Evolutionary conservation across 2,888 invertebrate genomes (phyloP), one percentile per base, ranked within the genome.

Genomic region (Amphipyra tragopoginis): DNA sequence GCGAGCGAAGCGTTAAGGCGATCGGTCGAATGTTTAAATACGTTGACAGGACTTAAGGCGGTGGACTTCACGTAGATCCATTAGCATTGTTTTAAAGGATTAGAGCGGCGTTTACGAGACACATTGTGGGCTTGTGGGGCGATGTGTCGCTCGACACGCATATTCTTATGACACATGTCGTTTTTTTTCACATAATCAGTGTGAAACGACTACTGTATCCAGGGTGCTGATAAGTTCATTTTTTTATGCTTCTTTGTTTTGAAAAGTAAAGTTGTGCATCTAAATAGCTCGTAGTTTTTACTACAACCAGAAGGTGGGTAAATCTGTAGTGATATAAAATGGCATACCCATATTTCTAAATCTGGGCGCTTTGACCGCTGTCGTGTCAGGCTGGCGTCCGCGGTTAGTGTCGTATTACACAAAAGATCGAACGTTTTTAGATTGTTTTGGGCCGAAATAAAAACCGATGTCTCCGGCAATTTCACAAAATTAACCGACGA

Each of bases 41-140:
- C 91, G 92, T 82, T 92, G 93, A 94, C 93, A 92, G 93, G 91
- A 87, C 87, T 90, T 85, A 85, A 82, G 82, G 89, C 91, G 90
- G 90, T 81, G 81, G 85, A 86, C 89, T 89, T 91, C 87, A 86
- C 90, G 90, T 87, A 87, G 90, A 89, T 93, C 94, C 94, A 94
- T 94, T 94, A 94, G 93, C 93, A 94, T 94, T 94, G 94, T 94
- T 93, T 94, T 91, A 92, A 90, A 86, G 93, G 94, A 94, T 94
- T 94, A 94, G 87, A 89, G 86, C 84, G 90, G 86, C 87, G 90
- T 88, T 93, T 91, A 87, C 86, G 85, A 84, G 83, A 78, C 82
- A 77, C 82, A 79, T 81, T 84, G 86, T 87, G 87, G 85, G 84
- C 79, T 81, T 84, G 86, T 87, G 87, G 85, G 84, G 79, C 81